These are phyloP conservation scores for Microctenopoma steveboyesi DNA, from an alignment of 2,797 vertebrate species.

Conservation along the genomic window DNA sequence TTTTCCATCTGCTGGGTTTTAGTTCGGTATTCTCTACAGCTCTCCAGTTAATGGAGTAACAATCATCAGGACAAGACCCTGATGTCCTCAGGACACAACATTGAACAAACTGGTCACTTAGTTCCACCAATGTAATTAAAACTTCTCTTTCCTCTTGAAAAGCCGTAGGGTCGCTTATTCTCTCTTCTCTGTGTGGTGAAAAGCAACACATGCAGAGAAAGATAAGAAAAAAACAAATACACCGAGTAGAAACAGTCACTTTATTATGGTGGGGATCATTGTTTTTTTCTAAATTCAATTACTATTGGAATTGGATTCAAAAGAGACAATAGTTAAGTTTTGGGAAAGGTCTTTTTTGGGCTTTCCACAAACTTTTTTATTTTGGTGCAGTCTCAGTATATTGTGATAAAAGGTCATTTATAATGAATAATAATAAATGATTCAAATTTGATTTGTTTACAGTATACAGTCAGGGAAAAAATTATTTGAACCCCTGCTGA, in stretches of 20 bases:
- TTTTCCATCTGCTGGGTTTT: neutral
- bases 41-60: neutral
- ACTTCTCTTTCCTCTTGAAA: conserved; percentile 29
- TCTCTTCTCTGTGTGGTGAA: neutral
- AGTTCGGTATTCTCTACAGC: conserved; percentile 17
- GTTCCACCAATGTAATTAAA: conserved; percentile 48
- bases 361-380: too few species aligned
- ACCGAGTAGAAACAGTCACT: neutral
- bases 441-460: neutral
- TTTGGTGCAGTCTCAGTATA: too few species aligned
- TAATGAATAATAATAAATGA: neutral
- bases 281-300: too few species aligned
- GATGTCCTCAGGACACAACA: conserved; percentile 42
- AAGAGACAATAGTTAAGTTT: too few species aligned
- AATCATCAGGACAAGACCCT: conserved; percentile 6
- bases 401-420: neutral
- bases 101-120: conserved; percentile 23
- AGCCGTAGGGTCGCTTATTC: neutral
- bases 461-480: too few species aligned
- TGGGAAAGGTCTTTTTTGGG: too few species aligned
- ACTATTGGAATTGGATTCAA: too few species aligned
- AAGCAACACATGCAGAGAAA: neutral
- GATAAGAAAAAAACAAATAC: neutral
- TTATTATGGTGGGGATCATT: neutral
- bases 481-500: too few species aligned